These are phyloP conservation scores for Mus caroli DNA, from an alignment of 2,797 vertebrate species.

Conservation along the genomic window DNA sequence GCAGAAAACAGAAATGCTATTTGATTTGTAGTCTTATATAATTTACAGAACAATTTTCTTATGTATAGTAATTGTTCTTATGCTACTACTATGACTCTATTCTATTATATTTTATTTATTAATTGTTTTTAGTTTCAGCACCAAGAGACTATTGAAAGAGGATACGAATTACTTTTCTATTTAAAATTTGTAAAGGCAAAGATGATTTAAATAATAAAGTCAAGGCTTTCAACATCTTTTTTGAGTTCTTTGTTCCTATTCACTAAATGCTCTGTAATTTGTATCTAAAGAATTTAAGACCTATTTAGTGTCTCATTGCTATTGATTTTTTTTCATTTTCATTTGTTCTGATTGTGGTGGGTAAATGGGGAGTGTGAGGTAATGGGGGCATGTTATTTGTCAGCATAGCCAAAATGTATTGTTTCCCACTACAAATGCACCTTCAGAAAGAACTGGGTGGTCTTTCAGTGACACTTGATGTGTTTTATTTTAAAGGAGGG, in stretches of 20 bases:
- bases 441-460: conserved; percentile 66
- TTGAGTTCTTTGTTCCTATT: background rate
- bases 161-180: background rate
- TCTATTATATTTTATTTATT: conserved; percentile 29
- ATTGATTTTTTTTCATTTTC: conserved; percentile 49
- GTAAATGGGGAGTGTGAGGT: conserved; percentile 57
- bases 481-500: conserved; percentile 19
- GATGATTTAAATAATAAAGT: conserved; percentile 51
- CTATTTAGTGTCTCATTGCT: background rate
- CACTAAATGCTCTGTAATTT: conserved; percentile 40
- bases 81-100: background rate
- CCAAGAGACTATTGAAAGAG: conserved; percentile 35
- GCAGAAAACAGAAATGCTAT: background rate
- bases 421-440: conserved; percentile 51
- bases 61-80: conserved; percentile 1
- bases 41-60: background rate
- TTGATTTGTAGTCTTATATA: conserved; percentile 29
- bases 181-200: conserved; percentile 32
- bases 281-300: background rate
- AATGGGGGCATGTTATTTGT: conserved; percentile 49
- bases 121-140: background rate
- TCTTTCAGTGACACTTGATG: conserved; percentile 64
- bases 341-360: conserved; percentile 46
- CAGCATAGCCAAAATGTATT: conserved; percentile 54
- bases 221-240: conserved; percentile 54